These are phyloP conservation scores for Mixornis gularis DNA, from an alignment of 2,113 vertebrate species.

Conservation along the genomic window DNA sequence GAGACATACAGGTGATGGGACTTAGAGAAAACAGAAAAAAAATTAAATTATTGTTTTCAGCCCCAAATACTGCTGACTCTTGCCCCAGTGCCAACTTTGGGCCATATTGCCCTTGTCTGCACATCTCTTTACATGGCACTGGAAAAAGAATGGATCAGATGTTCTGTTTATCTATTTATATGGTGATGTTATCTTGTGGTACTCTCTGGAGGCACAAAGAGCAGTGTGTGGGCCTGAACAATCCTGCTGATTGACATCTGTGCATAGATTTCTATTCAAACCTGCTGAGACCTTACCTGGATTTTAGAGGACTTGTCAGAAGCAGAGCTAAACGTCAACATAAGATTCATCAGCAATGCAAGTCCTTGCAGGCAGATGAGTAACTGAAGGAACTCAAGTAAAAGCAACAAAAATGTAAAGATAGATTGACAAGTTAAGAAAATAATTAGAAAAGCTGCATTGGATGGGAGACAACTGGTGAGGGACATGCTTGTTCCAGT, in stretches of 20 bases:
- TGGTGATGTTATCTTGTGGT: not conserved
- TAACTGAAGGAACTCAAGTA: not conserved
- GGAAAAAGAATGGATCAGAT: not conserved
- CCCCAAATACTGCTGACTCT: not conserved
- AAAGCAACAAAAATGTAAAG: not conserved
- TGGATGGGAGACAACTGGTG: not conserved
- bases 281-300: not conserved
- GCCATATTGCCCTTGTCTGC: not conserved
- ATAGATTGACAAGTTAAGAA: not conserved
- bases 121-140: not conserved
- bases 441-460: not conserved
- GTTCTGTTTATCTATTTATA: not conserved
- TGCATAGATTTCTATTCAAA: not conserved
- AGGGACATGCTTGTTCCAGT: not conserved
- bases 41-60: not conserved
- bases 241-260: not conserved
- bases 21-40: not conserved
- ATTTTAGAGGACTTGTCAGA: conserved; percentile 5
- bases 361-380: conserved; percentile 21
- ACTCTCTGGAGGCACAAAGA: not conserved
- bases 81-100: not conserved
- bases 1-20: not conserved
- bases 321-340: not conserved
- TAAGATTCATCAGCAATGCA: not conserved
- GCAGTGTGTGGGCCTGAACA: not conserved